Base-by-base conservation (phyloP, 2,797 vertebrate species). In the Typhlichthys subterraneus region DNA sequence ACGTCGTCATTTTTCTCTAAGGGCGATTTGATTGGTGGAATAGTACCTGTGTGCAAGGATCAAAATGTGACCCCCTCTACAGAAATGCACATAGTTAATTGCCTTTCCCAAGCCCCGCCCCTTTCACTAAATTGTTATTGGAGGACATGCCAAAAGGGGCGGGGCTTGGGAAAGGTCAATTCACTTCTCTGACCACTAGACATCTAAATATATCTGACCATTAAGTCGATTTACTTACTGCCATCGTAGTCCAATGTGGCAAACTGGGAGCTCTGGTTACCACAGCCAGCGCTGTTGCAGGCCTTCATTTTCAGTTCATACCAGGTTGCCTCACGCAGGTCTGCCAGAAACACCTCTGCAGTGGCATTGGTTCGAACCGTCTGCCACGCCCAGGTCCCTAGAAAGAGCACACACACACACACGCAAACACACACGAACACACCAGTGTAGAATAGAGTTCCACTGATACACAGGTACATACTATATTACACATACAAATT, bases 281-380 rank as follows among this genome's bases (percentile, higher is more conserved):
- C 96, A 49, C 98, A 99, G 87, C 98, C 98, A 0, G 98, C 98
- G 1, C 96, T 99, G 94, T 99, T 99, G 75, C 98, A 99, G 0
- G 96, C 96, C 83, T 97, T 94, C 96, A 98, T 98, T 85, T 97
- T 97, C 64, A 99, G 88, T 87, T 99, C 98, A 0, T 99, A 99
- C 98, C 98, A 99, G 1, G 97, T 98, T 67, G 97, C 98, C 88
- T 99, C 98, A 0, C 95, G 95, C 72, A 99, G 92, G 73, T 99
- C 98, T 0, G 96, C 95, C 72, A 99, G 93, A 85, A 98, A 98
- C 62, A 99, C 94, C 67, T 98, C 97, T 1, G 88, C 72, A 0
- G 96, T 97, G 79, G 92, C 93, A 69, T 98, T 98, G 90, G 96
- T 97, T 0, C 94, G 94, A 0, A 98, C 89, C 56, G 84, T 95